These are phyloP conservation scores for Lipophrys pholis DNA, from an alignment of 2,113 vertebrate genomes.

Conservation along the genomic window DNA sequence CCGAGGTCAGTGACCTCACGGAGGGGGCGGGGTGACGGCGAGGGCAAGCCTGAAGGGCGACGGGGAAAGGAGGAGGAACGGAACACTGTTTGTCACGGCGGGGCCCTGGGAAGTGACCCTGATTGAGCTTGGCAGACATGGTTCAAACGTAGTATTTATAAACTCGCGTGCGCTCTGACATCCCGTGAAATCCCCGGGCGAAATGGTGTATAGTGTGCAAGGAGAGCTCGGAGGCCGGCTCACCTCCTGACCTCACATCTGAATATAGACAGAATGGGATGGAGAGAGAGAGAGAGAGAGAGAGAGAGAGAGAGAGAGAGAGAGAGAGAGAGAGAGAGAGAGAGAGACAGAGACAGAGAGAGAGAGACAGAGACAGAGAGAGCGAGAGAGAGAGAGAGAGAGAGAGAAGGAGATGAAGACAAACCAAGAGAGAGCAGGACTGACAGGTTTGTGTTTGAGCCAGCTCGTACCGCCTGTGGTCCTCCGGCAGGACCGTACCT, in stretches of 20 bases:
- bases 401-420: slow-evolving; percentile 30
- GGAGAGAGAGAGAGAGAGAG: slow-evolving; percentile 24
- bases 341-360: slow-evolving; percentile 27
- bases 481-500: slow-evolving; percentile 47
- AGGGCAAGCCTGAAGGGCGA: slow-evolving; percentile 59
- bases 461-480: slow-evolving; percentile 48
- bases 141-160: slow-evolving; percentile 57
- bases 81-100: slow-evolving; percentile 46
- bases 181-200: slow-evolving; percentile 65
- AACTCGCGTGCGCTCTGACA: slow-evolving; percentile 58
- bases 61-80: too few relatives aligned
- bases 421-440: slow-evolving; percentile 21
- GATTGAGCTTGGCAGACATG: slow-evolving; percentile 64
- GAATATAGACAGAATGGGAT: slow-evolving; percentile 32
- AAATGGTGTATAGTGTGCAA: slow-evolving; percentile 34
- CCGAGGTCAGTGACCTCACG: slow-evolving; percentile 66
- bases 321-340: slow-evolving; percentile 26
- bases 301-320: slow-evolving; percentile 20
- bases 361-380: slow-evolving; percentile 23
- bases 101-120: slow-evolving; percentile 46
- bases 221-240: slow-evolving; percentile 31
- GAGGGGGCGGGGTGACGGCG: slow-evolving; percentile 55
- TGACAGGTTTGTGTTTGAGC: slow-evolving; percentile 28
- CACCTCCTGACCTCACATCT: slow-evolving; percentile 54
- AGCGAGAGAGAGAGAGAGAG: slow-evolving; percentile 21